Evolutionary conservation across 2,797 vertebrate species (phyloP).

Genomic region (Chiroxiphia lanceolata): DNA sequence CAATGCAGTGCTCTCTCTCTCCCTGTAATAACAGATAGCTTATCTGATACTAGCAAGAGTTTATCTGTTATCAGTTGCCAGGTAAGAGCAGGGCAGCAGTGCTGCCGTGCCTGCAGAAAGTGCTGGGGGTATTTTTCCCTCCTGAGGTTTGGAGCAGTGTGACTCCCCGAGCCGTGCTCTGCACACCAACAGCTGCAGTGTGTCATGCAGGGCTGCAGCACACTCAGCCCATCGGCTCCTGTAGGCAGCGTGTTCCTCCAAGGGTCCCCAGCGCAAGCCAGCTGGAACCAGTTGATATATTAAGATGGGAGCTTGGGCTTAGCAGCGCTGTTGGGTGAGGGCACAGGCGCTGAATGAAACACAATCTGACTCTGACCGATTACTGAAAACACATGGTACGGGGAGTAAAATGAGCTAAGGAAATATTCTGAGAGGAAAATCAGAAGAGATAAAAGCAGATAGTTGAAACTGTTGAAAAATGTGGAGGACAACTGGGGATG

Average conservation of each 20-base stretch:
- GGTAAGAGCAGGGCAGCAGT: background rate
- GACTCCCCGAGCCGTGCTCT: rapidly evolving
- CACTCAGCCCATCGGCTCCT: background rate
- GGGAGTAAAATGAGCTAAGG: background rate
- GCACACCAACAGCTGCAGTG: rapidly evolving
- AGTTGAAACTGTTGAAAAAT: background rate
- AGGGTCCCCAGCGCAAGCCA: background rate
- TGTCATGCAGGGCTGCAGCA: rapidly evolving
- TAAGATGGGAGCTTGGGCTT: background rate
- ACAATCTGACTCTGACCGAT: background rate
- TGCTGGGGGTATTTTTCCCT: background rate
- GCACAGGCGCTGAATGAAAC: background rate
- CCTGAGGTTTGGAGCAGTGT: rapidly evolving
- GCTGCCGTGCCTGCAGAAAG: background rate
- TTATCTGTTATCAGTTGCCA: background rate
- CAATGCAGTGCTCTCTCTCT: background rate
- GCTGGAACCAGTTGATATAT: background rate
- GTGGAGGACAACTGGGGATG: background rate
- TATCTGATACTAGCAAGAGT: background rate
- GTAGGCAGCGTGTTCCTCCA: background rate
- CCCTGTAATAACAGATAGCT: background rate
- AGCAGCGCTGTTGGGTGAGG: background rate
- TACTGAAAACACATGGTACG: background rate
- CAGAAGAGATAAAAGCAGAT: constrained; percentile 14
- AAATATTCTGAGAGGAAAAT: background rate